A percentile compares a stretch with the other conserved stretches of the same genome.
Evolutionary conservation across 2,888 invertebrate genomes (phyloP).

Genomic region (Cheilosia urbana): DNA sequence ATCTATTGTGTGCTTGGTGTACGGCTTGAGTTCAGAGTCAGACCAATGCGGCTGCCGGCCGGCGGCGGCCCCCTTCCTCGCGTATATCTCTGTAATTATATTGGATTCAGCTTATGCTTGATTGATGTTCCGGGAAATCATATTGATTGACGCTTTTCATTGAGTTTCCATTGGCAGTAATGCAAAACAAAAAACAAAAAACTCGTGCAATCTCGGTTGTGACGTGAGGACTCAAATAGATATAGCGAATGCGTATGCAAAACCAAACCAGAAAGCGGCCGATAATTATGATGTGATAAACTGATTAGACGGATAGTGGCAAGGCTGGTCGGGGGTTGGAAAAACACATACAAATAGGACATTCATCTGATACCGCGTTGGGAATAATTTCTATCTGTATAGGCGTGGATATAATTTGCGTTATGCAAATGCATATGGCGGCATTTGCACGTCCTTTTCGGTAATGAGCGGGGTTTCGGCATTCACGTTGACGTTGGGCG

Average conservation of each 20-base stretch:
- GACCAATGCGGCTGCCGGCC: not conserved
- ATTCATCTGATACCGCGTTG: not conserved
- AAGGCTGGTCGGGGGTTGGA: constrained; percentile 36
- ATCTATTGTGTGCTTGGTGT: constrained; percentile 54
- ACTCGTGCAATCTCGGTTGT: constrained; percentile 21
- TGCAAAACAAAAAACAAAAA: constrained; percentile 5
- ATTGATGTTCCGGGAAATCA: constrained; percentile 74
- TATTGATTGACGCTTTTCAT: constrained; percentile 73
- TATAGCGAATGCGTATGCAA: constrained; percentile 44
- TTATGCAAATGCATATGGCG: constrained; percentile 49
- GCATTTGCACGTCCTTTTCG: constrained; percentile 29
- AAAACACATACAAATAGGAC: constrained; percentile 13
- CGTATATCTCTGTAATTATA: constrained; percentile 68
- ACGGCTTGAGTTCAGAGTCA: constrained; percentile 43
- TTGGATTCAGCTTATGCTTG: constrained; percentile 73
- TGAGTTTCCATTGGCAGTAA: constrained; percentile 50
- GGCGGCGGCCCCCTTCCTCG: constrained; percentile 5
- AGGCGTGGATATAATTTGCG: constrained; percentile 21
- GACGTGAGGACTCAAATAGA: constrained; percentile 54
- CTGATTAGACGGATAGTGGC: constrained; percentile 55
- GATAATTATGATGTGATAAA: constrained; percentile 73
- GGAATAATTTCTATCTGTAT: not conserved
- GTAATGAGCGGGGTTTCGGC: constrained; percentile 20
- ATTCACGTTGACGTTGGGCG: constrained; percentile 21
- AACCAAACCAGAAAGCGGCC: constrained; percentile 62